Evolutionary conservation across 1,140 invertebrate species (phyloP).

Genomic region (Penaeus japonicus): DNA sequence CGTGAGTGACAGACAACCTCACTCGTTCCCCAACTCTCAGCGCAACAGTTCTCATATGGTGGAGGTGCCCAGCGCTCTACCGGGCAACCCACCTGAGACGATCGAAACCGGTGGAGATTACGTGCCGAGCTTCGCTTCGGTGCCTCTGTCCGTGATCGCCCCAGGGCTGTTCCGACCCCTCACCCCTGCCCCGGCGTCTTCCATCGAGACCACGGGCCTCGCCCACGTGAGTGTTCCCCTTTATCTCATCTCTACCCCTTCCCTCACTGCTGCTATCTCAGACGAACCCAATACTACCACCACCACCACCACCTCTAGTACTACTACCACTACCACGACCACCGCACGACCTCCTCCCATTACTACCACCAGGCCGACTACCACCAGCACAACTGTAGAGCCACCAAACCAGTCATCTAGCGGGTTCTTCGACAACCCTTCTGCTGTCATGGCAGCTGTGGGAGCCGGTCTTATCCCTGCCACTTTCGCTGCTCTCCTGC

Average conservation of each 20-base stretch:
- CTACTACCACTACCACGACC: constrained; percentile 22
- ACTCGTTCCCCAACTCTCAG: background rate
- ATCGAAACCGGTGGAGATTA: constrained; percentile 27
- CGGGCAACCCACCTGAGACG: constrained; percentile 25
- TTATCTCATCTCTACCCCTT: background rate
- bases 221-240: constrained; percentile 30
- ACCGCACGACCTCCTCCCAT: background rate
- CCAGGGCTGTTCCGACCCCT: background rate
- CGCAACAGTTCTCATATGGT: background rate
- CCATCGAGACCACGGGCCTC: background rate
- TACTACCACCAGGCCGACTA: background rate
- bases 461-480: constrained; percentile 34
- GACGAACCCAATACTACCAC: background rate
- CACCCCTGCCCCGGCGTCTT: background rate
- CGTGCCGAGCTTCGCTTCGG: background rate
- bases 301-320: background rate
- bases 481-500: constrained; percentile 37
- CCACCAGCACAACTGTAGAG: background rate
- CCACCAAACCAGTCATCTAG: background rate
- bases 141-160: background rate
- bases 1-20: background rate
- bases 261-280: background rate
- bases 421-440: constrained; percentile 24
- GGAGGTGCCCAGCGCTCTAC: constrained; percentile 15
- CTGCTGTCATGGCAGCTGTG: constrained; percentile 43